Evolutionary conservation across 2,888 invertebrate genomes (phyloP).

Genomic region (Yponomeuta plumbellus): DNA sequence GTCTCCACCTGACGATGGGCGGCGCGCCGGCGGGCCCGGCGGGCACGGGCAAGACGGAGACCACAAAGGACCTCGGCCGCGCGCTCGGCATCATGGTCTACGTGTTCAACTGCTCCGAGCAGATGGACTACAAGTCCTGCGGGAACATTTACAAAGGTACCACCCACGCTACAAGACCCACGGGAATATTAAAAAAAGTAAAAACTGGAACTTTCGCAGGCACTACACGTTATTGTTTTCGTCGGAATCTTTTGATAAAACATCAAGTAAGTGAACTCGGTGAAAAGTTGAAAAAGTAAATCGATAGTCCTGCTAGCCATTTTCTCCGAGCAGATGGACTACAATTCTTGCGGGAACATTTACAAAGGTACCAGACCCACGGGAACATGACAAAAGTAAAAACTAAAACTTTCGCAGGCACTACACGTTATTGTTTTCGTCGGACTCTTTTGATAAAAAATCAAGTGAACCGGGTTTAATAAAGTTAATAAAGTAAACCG

Average conservation of each 20-base stretch:
- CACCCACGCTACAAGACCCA: not conserved
- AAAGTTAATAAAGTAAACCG: no score
- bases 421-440: no score
- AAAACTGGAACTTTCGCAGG: no score
- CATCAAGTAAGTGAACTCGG: no score
- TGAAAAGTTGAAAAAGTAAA: no score
- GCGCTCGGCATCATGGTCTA: constrained; percentile 97
- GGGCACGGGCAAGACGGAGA: constrained; percentile 97
- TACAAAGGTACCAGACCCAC: constrained; percentile 81
- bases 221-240: no score
- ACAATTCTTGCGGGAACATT: constrained; percentile 95
- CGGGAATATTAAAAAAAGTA: not conserved
- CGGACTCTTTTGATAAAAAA: no score
- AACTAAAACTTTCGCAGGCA: not conserved
- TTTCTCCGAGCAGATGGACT: constrained; percentile 98
- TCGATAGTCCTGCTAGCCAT: no score
- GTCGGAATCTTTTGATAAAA: no score
- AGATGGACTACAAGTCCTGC: constrained; percentile 97
- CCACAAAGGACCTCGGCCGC: constrained; percentile 95
- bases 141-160: constrained; percentile 94
- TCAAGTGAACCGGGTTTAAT: no score
- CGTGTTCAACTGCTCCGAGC: constrained; percentile 98
- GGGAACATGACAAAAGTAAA: no score
- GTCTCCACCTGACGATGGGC: constrained; percentile 94
- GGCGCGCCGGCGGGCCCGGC: constrained; percentile 98